Conservation (phyloP, 2,888 invertebrate genomes). For the Dilophus febrilis region DNA sequence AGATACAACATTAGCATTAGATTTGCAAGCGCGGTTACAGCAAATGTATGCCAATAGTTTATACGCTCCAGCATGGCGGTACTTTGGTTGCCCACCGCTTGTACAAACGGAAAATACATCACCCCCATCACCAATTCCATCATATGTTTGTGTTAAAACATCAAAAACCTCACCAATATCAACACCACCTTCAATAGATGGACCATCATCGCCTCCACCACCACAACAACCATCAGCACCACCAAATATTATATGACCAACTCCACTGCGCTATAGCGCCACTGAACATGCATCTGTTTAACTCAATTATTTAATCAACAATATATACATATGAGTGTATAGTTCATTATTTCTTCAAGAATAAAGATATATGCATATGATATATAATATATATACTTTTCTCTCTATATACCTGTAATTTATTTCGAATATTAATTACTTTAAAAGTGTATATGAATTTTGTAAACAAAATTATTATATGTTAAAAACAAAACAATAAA, state of each 20-base stretch:
- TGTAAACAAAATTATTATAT: too few species aligned
- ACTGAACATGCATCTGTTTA: constrained; percentile 6
- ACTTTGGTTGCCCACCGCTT: constrained; percentile 24
- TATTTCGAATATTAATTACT: too few species aligned
- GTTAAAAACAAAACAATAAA: too few species aligned
- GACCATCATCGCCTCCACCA: neutral
- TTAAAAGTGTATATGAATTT: too few species aligned
- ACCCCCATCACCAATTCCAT: constrained; percentile 19
- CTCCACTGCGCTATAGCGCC: constrained; percentile 30
- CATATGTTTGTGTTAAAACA: constrained; percentile 25
- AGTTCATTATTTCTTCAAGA: too few species aligned
- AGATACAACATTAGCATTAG: constrained; percentile 28
- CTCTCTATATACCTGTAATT: too few species aligned
- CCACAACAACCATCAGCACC: constrained; percentile 11
- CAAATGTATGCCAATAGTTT: constrained; percentile 29
- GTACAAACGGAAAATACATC: constrained; percentile 28
- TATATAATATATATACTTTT: too few species aligned
- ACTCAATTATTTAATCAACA: too few species aligned
- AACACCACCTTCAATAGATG: neutral
- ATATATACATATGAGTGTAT: too few species aligned
- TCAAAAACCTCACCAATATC: constrained; percentile 22
- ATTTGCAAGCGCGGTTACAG: constrained; percentile 27
- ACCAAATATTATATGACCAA: constrained; percentile 31
- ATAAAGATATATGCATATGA: too few species aligned
- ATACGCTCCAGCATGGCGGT: constrained; percentile 30